Conservation (phyloP, 1,140 invertebrate species). For the Panagrolaimus sp. region DNA sequence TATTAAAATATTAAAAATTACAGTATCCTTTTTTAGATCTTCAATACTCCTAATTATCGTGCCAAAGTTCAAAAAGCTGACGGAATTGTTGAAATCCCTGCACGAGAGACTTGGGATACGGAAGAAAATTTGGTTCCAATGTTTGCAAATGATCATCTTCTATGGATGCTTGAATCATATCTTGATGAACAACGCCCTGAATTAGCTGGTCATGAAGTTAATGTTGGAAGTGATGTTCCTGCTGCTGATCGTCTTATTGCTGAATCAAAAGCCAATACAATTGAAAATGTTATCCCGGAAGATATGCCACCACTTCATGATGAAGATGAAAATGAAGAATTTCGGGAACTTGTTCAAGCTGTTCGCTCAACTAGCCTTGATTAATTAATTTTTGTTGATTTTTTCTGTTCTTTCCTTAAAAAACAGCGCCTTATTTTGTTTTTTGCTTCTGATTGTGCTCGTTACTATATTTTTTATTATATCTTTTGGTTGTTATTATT, state of each 20-base stretch:
- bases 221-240: neutral
- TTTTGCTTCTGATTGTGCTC: neutral
- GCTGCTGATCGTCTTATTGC: slow-evolving; percentile 33
- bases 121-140: slow-evolving; percentile 54
- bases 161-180: slow-evolving; percentile 56
- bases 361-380: slow-evolving; percentile 6
- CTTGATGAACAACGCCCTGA: slow-evolving; percentile 37
- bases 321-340: slow-evolving; percentile 16
- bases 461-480: neutral
- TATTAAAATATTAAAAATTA: neutral
- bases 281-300: slow-evolving; percentile 41
- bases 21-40: slow-evolving; percentile 12
- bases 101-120: slow-evolving; percentile 43
- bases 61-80: neutral
- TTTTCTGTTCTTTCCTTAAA: slow-evolving; percentile 11
- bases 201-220: neutral
- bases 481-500: slow-evolving; percentile 1
- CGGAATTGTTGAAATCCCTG: slow-evolving; percentile 35
- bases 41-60: slow-evolving; percentile 20
- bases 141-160: slow-evolving; percentile 51
- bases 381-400: slow-evolving; percentile 14
- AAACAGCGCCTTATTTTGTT: neutral
- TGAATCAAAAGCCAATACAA: slow-evolving; percentile 51
- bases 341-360: neutral
- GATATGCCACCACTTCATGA: neutral